A percentile compares a stretch with the other conserved stretches of the same genome.
Evolutionary conservation across 2,888 invertebrate species (phyloP).

Genomic region (Ectemnius continuus): DNA sequence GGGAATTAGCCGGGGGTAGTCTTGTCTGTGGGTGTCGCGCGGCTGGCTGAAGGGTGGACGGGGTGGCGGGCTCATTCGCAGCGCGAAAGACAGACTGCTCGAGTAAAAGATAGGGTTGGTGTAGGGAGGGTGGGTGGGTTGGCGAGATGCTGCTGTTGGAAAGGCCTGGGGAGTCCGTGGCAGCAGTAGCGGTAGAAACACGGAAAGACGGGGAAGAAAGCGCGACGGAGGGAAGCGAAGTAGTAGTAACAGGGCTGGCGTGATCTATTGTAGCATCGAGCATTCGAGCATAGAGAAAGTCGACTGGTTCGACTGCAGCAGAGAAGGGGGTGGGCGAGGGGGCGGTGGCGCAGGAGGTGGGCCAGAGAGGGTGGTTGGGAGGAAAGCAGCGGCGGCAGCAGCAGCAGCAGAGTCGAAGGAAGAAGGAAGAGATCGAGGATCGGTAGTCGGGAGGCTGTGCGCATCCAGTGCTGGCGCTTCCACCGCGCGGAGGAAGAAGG

Average conservation of each 20-base stretch:
- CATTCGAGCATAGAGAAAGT: constrained; percentile 63
- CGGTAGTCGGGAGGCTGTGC: constrained; percentile 39
- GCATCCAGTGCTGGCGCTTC: constrained; percentile 52
- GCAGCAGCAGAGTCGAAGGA: constrained; percentile 35
- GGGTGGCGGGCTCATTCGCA: too few relatives aligned
- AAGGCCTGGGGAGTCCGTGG: constrained; percentile 27
- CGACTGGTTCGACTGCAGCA: constrained; percentile 22
- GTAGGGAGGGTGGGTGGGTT: neutral
- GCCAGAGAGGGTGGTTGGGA: constrained; percentile 10
- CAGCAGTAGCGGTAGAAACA: constrained; percentile 12
- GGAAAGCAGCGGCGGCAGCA: constrained; percentile 6
- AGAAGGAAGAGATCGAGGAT: constrained; percentile 44
- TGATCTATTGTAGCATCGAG: constrained; percentile 73
- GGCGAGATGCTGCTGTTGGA: constrained; percentile 22
- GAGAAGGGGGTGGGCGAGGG: constrained; percentile 19
- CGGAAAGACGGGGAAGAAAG: constrained; percentile 32
- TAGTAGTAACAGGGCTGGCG: constrained; percentile 63
- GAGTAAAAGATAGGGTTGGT: neutral
- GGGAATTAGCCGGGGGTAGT: too few relatives aligned
- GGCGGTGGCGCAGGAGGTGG: constrained; percentile 18
- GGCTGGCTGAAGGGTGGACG: too few relatives aligned
- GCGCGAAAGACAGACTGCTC: neutral
- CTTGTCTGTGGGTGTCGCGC: too few relatives aligned
- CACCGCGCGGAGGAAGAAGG: constrained; percentile 55
- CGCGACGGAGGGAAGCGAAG: constrained; percentile 45